Conservation (phyloP, 2,797 vertebrate genomes). For the Acropternis orthonyx region DNA sequence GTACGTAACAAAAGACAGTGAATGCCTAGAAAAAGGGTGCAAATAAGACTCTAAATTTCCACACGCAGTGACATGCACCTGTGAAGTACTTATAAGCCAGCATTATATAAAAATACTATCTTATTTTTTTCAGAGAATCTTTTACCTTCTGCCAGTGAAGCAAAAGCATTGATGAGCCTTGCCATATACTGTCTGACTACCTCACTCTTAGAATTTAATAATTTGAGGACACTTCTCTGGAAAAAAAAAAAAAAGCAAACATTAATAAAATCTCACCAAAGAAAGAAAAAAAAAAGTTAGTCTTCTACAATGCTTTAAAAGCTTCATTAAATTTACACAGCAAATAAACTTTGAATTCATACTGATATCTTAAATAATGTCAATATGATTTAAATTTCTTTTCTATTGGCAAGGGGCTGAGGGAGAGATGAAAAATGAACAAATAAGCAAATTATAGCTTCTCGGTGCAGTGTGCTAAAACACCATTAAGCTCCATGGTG, state of each 20-base stretch:
- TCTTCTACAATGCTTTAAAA: background rate
- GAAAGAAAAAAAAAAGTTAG: background rate
- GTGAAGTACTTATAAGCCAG: background rate
- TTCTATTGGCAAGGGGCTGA: background rate
- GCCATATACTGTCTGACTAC: slow-evolving; percentile 89
- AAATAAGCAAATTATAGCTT: background rate
- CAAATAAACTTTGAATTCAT: background rate
- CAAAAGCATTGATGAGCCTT: slow-evolving; percentile 90
- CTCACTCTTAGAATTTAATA: slow-evolving; percentile 85
- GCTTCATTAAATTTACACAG: background rate
- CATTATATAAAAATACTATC: background rate
- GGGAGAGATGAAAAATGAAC: background rate
- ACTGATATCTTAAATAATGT: background rate
- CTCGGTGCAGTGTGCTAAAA: background rate
- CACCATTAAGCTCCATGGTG: background rate
- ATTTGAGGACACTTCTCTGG: slow-evolving; percentile 83
- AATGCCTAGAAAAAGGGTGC: background rate
- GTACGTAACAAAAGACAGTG: background rate
- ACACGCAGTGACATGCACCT: background rate
- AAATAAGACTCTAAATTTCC: background rate
- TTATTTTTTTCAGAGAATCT: background rate
- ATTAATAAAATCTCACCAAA: background rate
- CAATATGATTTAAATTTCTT: background rate
- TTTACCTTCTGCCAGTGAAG: slow-evolving; percentile 91
- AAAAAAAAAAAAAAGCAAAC: background rate